Base-by-base conservation (phyloP, 1,140 invertebrate species). In the Mercenaria mercenaria region DNA sequence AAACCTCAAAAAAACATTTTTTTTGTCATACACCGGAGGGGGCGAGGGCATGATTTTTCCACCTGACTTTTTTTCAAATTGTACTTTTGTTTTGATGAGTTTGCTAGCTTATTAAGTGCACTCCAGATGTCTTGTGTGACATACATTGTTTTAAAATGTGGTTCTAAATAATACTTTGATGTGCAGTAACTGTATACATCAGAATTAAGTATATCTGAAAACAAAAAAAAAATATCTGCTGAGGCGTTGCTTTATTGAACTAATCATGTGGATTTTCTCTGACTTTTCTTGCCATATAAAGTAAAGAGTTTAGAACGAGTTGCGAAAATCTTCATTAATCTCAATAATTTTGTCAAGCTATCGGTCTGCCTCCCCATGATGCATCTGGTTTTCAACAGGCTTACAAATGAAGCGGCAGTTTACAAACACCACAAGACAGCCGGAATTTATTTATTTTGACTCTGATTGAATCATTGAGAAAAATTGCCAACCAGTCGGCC, bases 381-480 rank as follows among this genome's bases (percentile, higher is more conserved):
- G 67, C 67, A 72, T 72, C 67, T 72, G 67, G 67, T 72, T 72
- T 72, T 72, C 67, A 72, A 23, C 67, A n/a, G n/a, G 32, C 67
- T 72, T 72, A 39, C 34, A 72, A 72, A 72, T 72, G 67, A 72
- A 72, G n/a, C 34, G 34, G 32, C 67, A 37, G 34, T 37, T 39
- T 72, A 72, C 67, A 72, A 72, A 72, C 67, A 72, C 34, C 13
- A 11, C 67, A 72, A 72, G 34, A 67, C 67, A 37, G 34, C 67
- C 67, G 23, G 34, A 72, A 72, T 72, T 39, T 39, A 72, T 39
- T 72, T 39, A 72, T 72, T 72, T 72, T 72, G 34, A 72, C 67
- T 72, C 32, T 72, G 67, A 72, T 39, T 39, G 61, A 72, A 72
- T 72, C 32, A 72, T 72, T 8, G 23, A 79, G 76, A 79, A 79